These are phyloP conservation scores for Pygathrix nemaeus DNA, from an alignment of 2,113 vertebrate genomes.

Conservation along the genomic window DNA sequence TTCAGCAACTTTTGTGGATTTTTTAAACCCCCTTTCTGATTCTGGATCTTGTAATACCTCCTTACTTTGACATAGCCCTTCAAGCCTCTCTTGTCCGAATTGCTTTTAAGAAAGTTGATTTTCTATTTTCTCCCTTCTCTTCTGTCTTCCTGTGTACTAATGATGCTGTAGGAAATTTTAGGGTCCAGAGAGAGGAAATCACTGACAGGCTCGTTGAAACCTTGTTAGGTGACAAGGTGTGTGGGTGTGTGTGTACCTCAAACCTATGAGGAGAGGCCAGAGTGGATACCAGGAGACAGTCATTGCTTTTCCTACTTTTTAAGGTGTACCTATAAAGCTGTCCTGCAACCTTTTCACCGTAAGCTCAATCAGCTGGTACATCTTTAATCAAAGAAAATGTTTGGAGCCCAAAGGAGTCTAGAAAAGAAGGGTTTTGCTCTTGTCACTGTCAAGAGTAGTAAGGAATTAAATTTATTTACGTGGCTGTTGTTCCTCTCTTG, in stretches of 20 bases:
- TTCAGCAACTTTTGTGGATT: slow-evolving; percentile 6
- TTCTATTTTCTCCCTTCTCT: not conserved
- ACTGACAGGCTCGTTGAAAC: not conserved
- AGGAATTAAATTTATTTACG: slow-evolving; percentile 3
- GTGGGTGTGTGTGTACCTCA: not conserved
- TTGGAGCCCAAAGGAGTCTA: slow-evolving; percentile 5
- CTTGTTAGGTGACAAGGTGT: slow-evolving; percentile 16
- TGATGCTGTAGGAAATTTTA: not conserved
- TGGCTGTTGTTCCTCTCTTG: not conserved
- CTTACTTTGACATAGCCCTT: slow-evolving; percentile 9
- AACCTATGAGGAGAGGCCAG: not conserved
- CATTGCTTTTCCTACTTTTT: not conserved
- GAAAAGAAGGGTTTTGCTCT: slow-evolving; percentile 42
- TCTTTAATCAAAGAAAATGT: not conserved
- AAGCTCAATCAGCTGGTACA: not conserved
- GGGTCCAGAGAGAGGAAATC: not conserved
- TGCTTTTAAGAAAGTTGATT: slow-evolving; percentile 48
- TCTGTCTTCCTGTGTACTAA: not conserved
- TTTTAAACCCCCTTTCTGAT: not conserved
- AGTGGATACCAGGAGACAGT: not conserved
- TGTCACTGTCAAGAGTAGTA: not conserved
- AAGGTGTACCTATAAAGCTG: not conserved
- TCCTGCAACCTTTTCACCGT: not conserved
- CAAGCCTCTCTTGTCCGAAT: slow-evolving; percentile 17
- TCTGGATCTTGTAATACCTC: not conserved